Evolutionary conservation across 2,888 invertebrate species (phyloP).

Genomic region (Sepiola atlantica): DNA sequence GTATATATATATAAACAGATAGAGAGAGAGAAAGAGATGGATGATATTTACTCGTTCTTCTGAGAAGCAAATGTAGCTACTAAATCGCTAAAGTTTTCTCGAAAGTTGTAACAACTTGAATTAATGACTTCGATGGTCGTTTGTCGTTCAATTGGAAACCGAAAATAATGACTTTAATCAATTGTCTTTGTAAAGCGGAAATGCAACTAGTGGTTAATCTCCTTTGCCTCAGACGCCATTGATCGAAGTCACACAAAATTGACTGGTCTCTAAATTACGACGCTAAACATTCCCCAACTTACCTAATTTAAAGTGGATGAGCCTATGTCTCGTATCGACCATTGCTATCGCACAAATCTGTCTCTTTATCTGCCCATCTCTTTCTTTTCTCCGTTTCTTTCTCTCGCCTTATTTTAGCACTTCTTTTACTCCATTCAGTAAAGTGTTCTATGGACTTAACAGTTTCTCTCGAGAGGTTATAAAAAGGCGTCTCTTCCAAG

Average conservation of each 20-base stretch:
- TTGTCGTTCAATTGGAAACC: neutral
- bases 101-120: neutral
- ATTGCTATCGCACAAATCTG: neutral
- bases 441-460: no score
- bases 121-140: neutral
- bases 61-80: neutral
- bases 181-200: constrained; percentile 2
- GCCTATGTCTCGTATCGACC: neutral
- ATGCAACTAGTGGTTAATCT: neutral
- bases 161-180: neutral
- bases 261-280: neutral
- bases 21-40: neutral
- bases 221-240: neutral
- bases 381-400: no score
- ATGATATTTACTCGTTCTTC: no score
- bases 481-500: no score
- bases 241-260: neutral
- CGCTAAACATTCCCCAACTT: neutral
- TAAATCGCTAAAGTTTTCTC: neutral
- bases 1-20: neutral
- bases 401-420: no score
- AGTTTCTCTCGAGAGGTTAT: no score
- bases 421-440: no score
- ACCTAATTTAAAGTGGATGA: neutral
- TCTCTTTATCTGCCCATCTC: no score